These are phyloP conservation scores for Epirrita christyi DNA, from an alignment of 2,888 invertebrate species.

Conservation along the genomic window DNA sequence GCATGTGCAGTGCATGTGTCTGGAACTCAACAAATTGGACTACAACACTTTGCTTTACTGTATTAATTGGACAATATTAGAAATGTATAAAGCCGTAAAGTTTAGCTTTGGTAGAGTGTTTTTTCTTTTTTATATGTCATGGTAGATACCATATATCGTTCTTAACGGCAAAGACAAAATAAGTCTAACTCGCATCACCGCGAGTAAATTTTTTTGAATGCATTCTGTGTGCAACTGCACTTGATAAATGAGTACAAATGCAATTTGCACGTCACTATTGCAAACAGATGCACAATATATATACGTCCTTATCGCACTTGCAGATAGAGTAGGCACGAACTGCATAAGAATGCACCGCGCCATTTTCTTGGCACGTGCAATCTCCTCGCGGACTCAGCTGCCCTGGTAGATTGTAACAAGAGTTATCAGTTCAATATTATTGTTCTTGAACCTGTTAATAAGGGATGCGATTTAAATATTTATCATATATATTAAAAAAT, in stretches of 20 bases:
- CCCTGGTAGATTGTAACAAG: constrained; percentile 70
- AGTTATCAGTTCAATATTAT: constrained; percentile 55
- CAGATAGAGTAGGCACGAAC: constrained; percentile 39
- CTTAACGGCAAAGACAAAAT: no score
- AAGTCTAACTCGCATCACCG: no score
- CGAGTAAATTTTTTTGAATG: constrained; percentile 7
- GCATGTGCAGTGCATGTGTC: no score
- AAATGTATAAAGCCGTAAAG: no score
- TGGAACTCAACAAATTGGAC: no score
- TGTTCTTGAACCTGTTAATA: constrained; percentile 18
- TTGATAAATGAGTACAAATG: constrained; percentile 43
- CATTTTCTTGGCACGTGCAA: constrained; percentile 64
- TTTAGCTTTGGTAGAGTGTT: no score
- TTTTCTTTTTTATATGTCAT: no score
- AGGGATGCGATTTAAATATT: background rate
- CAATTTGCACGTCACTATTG: constrained; percentile 57
- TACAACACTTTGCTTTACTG: no score
- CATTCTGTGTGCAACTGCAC: constrained; percentile 35
- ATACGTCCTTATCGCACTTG: constrained; percentile 65
- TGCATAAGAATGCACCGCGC: constrained; percentile 69
- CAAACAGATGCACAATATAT: constrained; percentile 56
- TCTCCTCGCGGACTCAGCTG: constrained; percentile 59
- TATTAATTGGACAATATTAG: no score
- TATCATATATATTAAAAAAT: no score
- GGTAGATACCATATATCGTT: no score